These are phyloP conservation scores for Scrobipalpa costella DNA, from an alignment of 2,888 invertebrate species.

Conservation along the genomic window DNA sequence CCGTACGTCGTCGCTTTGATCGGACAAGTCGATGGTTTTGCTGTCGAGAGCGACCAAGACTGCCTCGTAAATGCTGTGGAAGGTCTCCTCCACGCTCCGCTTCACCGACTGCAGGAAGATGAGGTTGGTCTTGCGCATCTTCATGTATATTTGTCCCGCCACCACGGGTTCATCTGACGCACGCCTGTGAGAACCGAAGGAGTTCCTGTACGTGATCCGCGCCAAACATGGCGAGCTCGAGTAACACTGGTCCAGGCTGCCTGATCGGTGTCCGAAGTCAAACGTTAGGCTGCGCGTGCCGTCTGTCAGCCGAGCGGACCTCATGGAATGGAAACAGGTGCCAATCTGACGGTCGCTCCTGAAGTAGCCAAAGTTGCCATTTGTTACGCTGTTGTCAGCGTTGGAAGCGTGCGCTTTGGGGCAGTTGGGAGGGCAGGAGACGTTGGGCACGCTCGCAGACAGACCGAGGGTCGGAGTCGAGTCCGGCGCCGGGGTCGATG, in stretches of 20 bases:
- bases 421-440: conserved; percentile 47
- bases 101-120: conserved; percentile 49
- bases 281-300: conserved; percentile 56
- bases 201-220: conserved; percentile 59
- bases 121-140: conserved; percentile 52
- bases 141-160: conserved; percentile 43
- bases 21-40: conserved; percentile 41
- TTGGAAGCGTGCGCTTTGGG: conserved; percentile 44
- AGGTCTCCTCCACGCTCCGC: conserved; percentile 45
- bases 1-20: conserved; percentile 84
- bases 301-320: conserved; percentile 51
- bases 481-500: conserved; percentile 83
- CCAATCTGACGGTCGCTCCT: conserved; percentile 54
- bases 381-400: conserved; percentile 46
- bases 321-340: conserved; percentile 61
- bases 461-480: conserved; percentile 45
- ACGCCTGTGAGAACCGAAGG: conserved; percentile 55
- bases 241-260: conserved; percentile 56
- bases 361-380: conserved; percentile 70
- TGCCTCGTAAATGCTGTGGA: conserved; percentile 41
- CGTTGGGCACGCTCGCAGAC: conserved; percentile 64
- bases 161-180: background rate
- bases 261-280: conserved; percentile 51
- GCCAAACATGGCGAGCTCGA: conserved; percentile 62
- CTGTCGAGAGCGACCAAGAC: conserved; percentile 40